Evolutionary conservation across 2,797 vertebrate species (phyloP).

Genomic region (Carduelis carduelis): DNA sequence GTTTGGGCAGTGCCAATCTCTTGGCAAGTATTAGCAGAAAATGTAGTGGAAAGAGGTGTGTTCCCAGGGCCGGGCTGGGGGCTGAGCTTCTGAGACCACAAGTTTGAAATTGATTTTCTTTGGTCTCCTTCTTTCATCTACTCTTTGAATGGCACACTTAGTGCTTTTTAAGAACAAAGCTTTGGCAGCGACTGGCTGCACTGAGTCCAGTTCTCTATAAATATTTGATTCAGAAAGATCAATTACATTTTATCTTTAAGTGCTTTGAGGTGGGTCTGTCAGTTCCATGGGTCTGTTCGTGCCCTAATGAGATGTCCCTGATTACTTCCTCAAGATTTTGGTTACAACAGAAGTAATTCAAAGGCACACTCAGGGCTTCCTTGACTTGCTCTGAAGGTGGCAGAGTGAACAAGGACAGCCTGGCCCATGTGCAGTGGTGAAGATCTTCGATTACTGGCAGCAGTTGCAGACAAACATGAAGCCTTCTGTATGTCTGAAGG

Average conservation of each 20-base stretch:
- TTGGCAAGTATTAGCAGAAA: not conserved
- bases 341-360: not conserved
- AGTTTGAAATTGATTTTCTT: not conserved
- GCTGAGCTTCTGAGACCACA: not conserved
- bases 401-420: not conserved
- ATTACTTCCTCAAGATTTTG: not conserved
- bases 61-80: not conserved
- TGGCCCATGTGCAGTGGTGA: fast-evolving
- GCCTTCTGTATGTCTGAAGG: not conserved
- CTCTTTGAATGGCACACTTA: not conserved
- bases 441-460: not conserved
- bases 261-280: not conserved
- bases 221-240: conserved; percentile 29
- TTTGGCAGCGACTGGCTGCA: not conserved
- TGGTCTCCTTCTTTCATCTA: not conserved
- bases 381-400: not conserved
- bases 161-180: conserved; percentile 34
- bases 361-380: not conserved
- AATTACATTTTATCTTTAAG: not conserved
- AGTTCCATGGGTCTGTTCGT: fast-evolving
- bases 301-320: not conserved
- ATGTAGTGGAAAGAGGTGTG: not conserved
- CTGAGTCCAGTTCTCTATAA: not conserved
- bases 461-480: not conserved
- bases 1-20: not conserved